These are phyloP conservation scores for Oikopleura vanhoeffeni DNA, from an alignment of 23 tunicate genomes.

Conservation along the genomic window DNA sequence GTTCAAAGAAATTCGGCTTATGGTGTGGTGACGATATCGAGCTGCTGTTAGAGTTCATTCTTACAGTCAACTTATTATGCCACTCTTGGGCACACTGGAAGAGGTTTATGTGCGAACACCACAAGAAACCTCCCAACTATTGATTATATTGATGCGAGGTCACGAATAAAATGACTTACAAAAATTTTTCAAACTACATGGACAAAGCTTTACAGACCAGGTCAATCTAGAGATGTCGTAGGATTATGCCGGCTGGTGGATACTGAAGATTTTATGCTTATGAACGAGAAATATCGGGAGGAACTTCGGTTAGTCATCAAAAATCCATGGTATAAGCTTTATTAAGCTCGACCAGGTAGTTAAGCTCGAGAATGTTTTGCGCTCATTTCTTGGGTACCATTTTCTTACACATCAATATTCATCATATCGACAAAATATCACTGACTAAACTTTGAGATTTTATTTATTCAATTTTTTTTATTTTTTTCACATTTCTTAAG, in stretches of 20 bases:
- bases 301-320: too few species aligned
- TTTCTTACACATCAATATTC: too few species aligned
- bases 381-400: too few species aligned
- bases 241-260: background rate
- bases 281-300: background rate
- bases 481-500: too few species aligned
- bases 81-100: slow-evolving; percentile 14
- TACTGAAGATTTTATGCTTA: slow-evolving; percentile 5
- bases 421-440: too few species aligned
- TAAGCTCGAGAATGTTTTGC: too few species aligned
- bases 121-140: background rate
- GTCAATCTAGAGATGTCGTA: slow-evolving; percentile 4
- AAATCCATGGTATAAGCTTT: too few species aligned
- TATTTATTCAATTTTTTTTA: too few species aligned
- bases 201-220: background rate
- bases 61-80: background rate
- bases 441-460: too few species aligned
- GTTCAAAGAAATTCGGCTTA: background rate
- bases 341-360: too few species aligned
- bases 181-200: background rate
- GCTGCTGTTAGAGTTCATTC: background rate
- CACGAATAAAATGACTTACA: background rate
- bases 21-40: background rate
- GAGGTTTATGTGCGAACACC: background rate
- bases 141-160: background rate